A percentile compares a stretch with the other conserved stretches of the same genome.
Conservation (phyloP, 2,113 vertebrate species). For the Cercocebus atys region DNA sequence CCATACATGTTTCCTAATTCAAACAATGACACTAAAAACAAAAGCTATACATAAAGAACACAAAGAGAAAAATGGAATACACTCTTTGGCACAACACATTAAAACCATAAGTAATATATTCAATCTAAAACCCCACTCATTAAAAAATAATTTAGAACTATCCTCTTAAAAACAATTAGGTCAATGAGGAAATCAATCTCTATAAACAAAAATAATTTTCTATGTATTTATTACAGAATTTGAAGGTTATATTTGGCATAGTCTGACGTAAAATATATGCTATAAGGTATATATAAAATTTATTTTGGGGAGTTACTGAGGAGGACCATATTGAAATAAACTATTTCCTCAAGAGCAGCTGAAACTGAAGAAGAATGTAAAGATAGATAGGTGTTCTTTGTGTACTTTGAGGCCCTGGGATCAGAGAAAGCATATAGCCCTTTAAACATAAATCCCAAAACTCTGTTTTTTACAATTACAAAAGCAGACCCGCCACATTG, state of each 20-base stretch:
- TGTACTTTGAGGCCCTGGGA: neutral
- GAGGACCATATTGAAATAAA: neutral
- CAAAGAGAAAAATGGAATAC: neutral
- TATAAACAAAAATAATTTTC: slow-evolving; percentile 7
- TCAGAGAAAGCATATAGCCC: neutral
- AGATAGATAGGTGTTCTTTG: neutral
- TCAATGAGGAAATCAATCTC: slow-evolving; percentile 17
- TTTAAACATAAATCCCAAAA: neutral
- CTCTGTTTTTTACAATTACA: neutral
- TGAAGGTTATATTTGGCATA: neutral
- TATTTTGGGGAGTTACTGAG: neutral
- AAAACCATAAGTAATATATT: slow-evolving; percentile 32
- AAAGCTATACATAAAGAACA: neutral
- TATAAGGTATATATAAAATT: neutral
- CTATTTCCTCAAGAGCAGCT: neutral
- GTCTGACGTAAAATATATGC: neutral
- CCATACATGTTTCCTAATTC: neutral
- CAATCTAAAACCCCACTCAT: neutral
- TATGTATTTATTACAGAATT: slow-evolving; percentile 17
- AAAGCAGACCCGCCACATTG: neutral
- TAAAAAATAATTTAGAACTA: neutral
- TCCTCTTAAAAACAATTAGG: neutral
- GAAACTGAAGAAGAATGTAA: slow-evolving; percentile 2
- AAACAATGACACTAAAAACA: slow-evolving; percentile 7
- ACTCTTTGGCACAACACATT: neutral